Evolutionary conservation across 2,113 vertebrate genomes (phyloP).

Genomic region (Thymallus thymallus): DNA sequence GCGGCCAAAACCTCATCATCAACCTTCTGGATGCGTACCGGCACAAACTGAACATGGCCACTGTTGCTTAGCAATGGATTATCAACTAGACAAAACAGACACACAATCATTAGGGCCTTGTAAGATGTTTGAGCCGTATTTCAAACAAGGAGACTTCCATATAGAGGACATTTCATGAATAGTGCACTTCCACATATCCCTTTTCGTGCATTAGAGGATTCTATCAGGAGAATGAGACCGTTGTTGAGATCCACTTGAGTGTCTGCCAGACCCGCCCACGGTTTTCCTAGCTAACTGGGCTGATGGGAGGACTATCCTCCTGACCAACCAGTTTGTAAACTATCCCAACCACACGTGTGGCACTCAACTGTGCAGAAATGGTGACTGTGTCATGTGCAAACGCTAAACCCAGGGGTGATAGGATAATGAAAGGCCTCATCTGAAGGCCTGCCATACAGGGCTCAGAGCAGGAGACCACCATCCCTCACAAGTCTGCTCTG

Average conservation of each 20-base stretch:
- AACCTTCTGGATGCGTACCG: constrained; percentile 55
- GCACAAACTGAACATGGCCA: constrained; percentile 44
- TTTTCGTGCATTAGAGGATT: constrained; percentile 3
- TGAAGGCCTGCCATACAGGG: constrained; percentile 33
- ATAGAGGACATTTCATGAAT: constrained; percentile 8
- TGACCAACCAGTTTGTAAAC: constrained; percentile 46
- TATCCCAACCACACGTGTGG: constrained; percentile 58
- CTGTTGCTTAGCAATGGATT: constrained; percentile 59
- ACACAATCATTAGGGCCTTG: constrained; percentile 29
- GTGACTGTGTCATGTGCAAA: constrained; percentile 29
- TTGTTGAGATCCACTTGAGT: constrained; percentile 11
- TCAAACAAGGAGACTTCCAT: neutral
- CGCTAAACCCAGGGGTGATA: constrained; percentile 39
- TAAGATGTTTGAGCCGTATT: neutral
- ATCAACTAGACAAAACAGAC: constrained; percentile 47
- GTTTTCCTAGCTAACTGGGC: constrained; percentile 28
- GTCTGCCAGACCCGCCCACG: constrained; percentile 40
- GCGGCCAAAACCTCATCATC: constrained; percentile 56
- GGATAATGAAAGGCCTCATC: constrained; percentile 55
- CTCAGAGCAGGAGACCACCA: constrained; percentile 31
- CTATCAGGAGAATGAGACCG: constrained; percentile 3
- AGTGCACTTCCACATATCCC: neutral
- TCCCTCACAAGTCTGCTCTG: constrained; percentile 31
- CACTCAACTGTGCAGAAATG: constrained; percentile 45
- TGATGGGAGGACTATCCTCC: constrained; percentile 15